Evolutionary conservation across 1,140 invertebrate species (phyloP), one percentile per base, ranked within the genome.

Genomic region (Coelopa frigida): DNA sequence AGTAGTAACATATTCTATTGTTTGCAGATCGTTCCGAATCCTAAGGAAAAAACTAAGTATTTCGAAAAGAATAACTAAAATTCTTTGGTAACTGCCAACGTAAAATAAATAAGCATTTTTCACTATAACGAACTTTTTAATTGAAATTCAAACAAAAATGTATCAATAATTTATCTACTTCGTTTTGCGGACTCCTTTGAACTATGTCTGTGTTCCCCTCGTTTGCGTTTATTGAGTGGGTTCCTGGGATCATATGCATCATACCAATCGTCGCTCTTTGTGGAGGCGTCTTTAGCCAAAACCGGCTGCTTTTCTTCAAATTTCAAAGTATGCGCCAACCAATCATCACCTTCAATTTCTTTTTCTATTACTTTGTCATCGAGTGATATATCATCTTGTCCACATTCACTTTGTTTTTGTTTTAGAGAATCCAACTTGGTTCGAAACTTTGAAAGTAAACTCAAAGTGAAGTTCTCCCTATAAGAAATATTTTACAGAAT

Each of bases 201-300:
- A 7, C 14, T 26, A 47, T 36, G 38, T 48, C 42, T 49, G 39
- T 26, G 33, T 61, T 77, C 79, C 5, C 77, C 89, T 49, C 94
- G 74, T 64, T 92, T 81, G 41, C 94, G 75, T 74, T 95, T 91
- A 55, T 91, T 97, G 1, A 98, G 70, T 1, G 90, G 87, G 77
- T 98, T 97, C 55, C 94, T 74, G 0, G 96, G 95, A 75, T 98
- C 94, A 60, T 86, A 87, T 46, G 96, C 91, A 59, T 96, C 91
- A 68, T 94, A 98, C 88, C 94, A 94, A 66, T 98, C 93, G 56
- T 92, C 85, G 44, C 83, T 79, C 66, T 92, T 93, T 4, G 83
- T 88, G 55, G 90, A 97, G 0, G 95, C 95, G 77, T 99, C 96
- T 66, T 94, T 92, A 0, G 95, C 95, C 42, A 94, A 72, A 14